Evolutionary conservation across 2,888 invertebrate species (phyloP).

Genomic region (Noctua pronuba): DNA sequence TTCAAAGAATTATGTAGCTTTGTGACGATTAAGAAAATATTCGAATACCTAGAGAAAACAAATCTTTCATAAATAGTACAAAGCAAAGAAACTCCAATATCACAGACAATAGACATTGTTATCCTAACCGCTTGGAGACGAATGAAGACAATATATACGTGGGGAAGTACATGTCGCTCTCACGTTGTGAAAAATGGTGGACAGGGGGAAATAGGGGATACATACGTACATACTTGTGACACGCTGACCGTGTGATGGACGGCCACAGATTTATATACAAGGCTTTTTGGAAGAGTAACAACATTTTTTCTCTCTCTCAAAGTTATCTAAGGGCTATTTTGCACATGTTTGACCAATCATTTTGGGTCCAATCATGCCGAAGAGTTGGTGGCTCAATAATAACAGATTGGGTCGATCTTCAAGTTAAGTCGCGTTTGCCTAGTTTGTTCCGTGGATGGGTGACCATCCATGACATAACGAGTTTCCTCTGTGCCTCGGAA

Average conservation of each 20-base stretch:
- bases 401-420: too few species aligned
- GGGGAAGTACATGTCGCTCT: neutral
- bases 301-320: neutral
- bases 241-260: slow-evolving; percentile 15
- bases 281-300: neutral
- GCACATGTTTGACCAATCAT: too few species aligned
- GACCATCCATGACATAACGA: too few species aligned
- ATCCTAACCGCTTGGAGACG: slow-evolving; percentile 6
- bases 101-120: neutral
- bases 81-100: neutral
- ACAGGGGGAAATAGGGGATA: slow-evolving; percentile 22
- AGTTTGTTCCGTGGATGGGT: too few species aligned
- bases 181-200: slow-evolving; percentile 25
- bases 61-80: neutral
- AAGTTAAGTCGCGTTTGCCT: too few species aligned
- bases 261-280: neutral
- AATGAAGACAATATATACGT: slow-evolving; percentile 21
- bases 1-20: too few species aligned
- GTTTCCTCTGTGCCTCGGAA: too few species aligned
- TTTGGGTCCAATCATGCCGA: too few species aligned
- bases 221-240: slow-evolving; percentile 16
- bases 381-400: too few species aligned
- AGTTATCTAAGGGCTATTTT: neutral
- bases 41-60: neutral
- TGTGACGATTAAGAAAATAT: too few species aligned